Evolutionary conservation across 2,113 vertebrate species (phyloP), one percentile per base, ranked within the genome.

Genomic region (Climacteris rufus): DNA sequence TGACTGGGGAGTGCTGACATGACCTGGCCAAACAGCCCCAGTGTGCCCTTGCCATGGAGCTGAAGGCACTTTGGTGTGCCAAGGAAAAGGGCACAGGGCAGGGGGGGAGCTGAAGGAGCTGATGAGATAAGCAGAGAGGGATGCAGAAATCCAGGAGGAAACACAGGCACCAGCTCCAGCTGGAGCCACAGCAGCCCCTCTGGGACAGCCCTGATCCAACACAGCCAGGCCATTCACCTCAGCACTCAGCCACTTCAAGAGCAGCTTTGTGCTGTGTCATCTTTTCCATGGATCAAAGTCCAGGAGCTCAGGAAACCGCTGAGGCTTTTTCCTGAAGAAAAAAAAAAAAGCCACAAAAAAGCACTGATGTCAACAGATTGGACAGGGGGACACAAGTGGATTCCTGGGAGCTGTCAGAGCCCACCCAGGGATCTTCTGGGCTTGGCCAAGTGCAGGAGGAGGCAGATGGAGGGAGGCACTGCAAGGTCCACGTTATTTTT

Each of bases 401-500:
- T 65, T 83, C 31, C 74, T n/a, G 23, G 44, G 64, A 56, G 76
- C 72, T 49, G 24, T 9, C 74, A n/a, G 66, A 80, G 60, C 70
- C 59, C 2, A 9, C 0, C 0, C 31, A 65, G 9, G 87, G 69
- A 79, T 30, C 31, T 33, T 31, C 60, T 0, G 23, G 42, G 45
- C n/a, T 10, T 16, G 60, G 9, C 13, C 91, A 91, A 56, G 90
- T 66, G 83, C 74, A 56, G 16, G 21, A 78, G 89, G 82, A 90
- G 77, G 81, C 9, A 20, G 83, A 70, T 50, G 8, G 9, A 97
- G 87, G 63, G 39, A 72, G 61, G 80, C 79, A 54, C 45, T 57
- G 66, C 35, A 71, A 91, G 89, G 18, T 90, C 37, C 10, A 2
- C 50, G 90, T 92, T 97, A 70, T 90, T 96, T 96, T 75, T 75